phyloP scores from a whole-genome alignment of 2,113 vertebrate species.

The Spilogale gracilis region DNA sequence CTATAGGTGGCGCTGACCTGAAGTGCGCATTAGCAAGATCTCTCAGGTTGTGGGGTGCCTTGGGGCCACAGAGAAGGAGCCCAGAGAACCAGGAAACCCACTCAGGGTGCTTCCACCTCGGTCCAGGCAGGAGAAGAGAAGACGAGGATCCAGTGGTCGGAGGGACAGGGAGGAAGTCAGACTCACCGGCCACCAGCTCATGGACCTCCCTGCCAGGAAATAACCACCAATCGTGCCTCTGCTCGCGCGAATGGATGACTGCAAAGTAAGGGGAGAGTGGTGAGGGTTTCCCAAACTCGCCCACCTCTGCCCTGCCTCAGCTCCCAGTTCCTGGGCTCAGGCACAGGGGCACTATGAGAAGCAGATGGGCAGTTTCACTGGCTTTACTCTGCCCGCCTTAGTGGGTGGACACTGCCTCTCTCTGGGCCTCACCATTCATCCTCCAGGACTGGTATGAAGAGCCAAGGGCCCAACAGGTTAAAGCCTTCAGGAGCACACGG shows the following conservation, averaged over 20 bases:
- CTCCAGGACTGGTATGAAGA: neutral
- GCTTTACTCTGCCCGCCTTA: neutral
- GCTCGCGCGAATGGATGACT: slow-evolving; percentile 93
- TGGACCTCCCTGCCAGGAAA: slow-evolving; percentile 95
- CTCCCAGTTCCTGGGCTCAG: neutral
- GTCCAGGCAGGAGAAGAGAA: neutral
- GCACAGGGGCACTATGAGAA: neutral
- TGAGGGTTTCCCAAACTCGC: neutral
- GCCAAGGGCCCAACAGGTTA: neutral
- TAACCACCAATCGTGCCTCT: slow-evolving; percentile 94
- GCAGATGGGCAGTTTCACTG: rapidly evolving
- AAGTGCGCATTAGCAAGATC: rapidly evolving
- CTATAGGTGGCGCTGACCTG: rapidly evolving
- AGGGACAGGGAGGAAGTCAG: neutral
- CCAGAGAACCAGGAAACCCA: neutral
- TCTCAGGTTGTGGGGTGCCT: neutral
- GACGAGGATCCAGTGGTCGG: rapidly evolving
- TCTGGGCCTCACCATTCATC: neutral
- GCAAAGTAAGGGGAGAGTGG: slow-evolving; percentile 58
- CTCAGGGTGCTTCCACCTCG: rapidly evolving
- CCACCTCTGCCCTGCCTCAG: neutral
- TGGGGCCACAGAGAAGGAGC: neutral
- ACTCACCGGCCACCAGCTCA: slow-evolving; percentile 99
- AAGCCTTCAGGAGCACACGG: neutral
- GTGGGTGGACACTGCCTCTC: neutral